A percentile compares a stretch with the other conserved stretches of the same genome.
Conservation (phyloP, 2,113 vertebrate species). For the Meriones unguiculatus region DNA sequence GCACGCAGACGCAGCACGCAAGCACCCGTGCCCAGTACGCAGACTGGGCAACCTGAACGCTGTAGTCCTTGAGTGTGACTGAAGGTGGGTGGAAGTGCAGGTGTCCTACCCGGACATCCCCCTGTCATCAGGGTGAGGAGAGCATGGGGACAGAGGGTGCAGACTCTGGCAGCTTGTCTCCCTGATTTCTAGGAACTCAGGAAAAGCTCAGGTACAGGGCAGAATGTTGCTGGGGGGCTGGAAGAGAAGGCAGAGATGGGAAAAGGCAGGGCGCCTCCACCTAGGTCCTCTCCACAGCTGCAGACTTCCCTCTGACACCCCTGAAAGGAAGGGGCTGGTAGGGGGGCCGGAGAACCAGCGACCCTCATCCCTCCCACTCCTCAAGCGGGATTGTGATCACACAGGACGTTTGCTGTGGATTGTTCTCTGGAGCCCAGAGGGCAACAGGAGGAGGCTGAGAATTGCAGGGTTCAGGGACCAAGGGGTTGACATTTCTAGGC, state of each 20-base stretch:
- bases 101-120: background rate
- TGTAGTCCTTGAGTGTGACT: background rate
- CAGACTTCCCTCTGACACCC: background rate
- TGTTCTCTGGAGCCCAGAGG: background rate
- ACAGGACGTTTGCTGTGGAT: background rate
- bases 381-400: background rate
- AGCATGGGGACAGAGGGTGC: background rate
- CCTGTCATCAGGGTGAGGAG: slow-evolving; percentile 13
- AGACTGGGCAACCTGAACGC: background rate
- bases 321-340: background rate
- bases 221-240: slow-evolving; percentile 32
- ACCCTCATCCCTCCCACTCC: background rate
- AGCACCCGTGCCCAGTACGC: too few relatives aligned
- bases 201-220: slow-evolving; percentile 33
- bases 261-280: too few relatives aligned
- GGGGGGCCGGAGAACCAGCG: background rate
- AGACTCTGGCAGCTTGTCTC: slow-evolving; percentile 62
- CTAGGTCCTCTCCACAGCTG: background rate
- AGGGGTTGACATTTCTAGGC: background rate
- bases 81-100: background rate
- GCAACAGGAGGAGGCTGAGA: background rate
- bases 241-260: background rate
- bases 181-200: slow-evolving; percentile 33
- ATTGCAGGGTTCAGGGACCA: background rate
- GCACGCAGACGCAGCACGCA: background rate